A percentile compares a stretch with the other conserved stretches of the same genome.
Conservation (phyloP, 1,140 invertebrate species). For the Caenorhabditis tropicalis region DNA sequence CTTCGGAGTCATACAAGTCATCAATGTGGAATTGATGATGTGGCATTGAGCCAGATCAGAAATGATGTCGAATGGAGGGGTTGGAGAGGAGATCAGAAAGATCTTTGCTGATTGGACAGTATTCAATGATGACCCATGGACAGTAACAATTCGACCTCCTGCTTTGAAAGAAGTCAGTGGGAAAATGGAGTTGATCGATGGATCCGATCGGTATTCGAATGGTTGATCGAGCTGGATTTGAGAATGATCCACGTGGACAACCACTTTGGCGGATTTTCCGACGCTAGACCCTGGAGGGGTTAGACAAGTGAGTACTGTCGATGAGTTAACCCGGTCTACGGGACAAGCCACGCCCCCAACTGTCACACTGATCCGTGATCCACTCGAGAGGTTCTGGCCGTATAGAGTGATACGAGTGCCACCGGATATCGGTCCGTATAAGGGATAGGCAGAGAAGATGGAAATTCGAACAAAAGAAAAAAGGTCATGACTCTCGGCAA, state of each 20-base stretch:
- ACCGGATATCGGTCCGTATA: slow-evolving; percentile 87
- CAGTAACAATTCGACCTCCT: slow-evolving; percentile 89
- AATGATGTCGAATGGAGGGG: slow-evolving; percentile 58
- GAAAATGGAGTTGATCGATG: slow-evolving; percentile 78
- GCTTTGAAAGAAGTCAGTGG: slow-evolving; percentile 74
- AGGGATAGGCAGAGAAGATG: slow-evolving; percentile 83
- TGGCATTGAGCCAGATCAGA: slow-evolving; percentile 76
- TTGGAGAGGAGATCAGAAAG: slow-evolving; percentile 60
- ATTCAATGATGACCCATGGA: slow-evolving; percentile 63
- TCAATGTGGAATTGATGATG: slow-evolving; percentile 85
- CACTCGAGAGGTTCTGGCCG: slow-evolving; percentile 90
- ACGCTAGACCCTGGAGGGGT: not conserved
- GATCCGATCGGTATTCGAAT: slow-evolving; percentile 89
- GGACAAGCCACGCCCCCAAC: slow-evolving; percentile 87
- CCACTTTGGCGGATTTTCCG: slow-evolving; percentile 78
- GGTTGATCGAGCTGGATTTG: not conserved
- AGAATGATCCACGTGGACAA: not conserved
- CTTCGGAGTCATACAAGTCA: slow-evolving; percentile 90
- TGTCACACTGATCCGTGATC: slow-evolving; percentile 84
- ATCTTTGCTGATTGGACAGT: slow-evolving; percentile 62
- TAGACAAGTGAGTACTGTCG: slow-evolving; percentile 5
- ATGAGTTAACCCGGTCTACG: slow-evolving; percentile 80
- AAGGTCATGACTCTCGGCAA: slow-evolving; percentile 58
- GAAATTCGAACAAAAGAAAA: slow-evolving; percentile 76
- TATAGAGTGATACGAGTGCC: slow-evolving; percentile 89